Evolutionary conservation across 2,113 vertebrate genomes (phyloP), one percentile per base, ranked within the genome.

Genomic region (Oceanodroma tethys): DNA sequence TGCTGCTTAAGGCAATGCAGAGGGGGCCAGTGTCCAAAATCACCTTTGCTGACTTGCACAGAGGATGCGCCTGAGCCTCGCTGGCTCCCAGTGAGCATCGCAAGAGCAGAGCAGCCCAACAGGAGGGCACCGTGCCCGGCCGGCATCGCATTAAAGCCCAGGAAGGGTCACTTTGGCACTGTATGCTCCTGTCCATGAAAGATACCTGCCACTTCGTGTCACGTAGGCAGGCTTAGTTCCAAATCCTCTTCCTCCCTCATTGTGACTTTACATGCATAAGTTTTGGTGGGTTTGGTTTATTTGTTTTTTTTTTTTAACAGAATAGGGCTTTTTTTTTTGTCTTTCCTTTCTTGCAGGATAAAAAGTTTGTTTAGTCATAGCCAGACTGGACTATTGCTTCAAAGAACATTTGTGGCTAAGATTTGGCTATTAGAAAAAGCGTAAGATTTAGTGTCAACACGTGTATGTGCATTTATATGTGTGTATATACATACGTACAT

Each of bases 121-220:
- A 26, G 25, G 20, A 62, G 30, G 53, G 34, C 52, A 26, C 16
- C 1, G 2, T 40, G 52, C 34, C 53, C 22, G 34, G 45, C 6
- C 2, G 1, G 34, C 10, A 2, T 36, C 19, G 56, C 0, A 2
- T 8, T 71, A 55, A 32, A 48, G 17, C 34, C 55, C 36, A 36
- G 63, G 23, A 78, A 42, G 15, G n/a, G n/a, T 42, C 83, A 38
- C 13, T 56, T 68, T 20, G 27, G 22, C 3, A 0, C 27, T 38
- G 27, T 15, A 11, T 13, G 16, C 25, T n/a, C 6, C 36, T 10
- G 7, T 78, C 29, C 62, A 36, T 40, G 55, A 56, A 34, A 80
- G 38, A 36, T 52, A 58, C 38, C 36, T 32, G 16, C 21, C 58
- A 22, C 25, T 58, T 29, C 1, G 1, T 26, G 32, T 52, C 25